phyloP scores from a whole-genome alignment of 2,113 vertebrate genomes.

The Trichomycterus rosablanca region DNA sequence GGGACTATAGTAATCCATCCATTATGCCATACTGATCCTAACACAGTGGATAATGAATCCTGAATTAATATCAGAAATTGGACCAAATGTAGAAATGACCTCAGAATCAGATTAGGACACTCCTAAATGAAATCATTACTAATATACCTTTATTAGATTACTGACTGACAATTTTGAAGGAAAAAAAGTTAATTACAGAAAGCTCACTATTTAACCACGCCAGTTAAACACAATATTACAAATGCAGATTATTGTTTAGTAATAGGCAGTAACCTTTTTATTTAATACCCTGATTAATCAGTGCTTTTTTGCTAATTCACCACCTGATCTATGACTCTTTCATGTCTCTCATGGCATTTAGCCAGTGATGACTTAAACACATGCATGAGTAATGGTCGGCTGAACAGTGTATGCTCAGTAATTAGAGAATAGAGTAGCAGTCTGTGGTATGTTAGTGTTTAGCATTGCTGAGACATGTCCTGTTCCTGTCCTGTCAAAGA shows the following conservation, averaged over 20 bases:
- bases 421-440: slow-evolving; percentile 18
- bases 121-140: too few species aligned
- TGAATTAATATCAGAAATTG: too few species aligned
- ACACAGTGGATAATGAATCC: too few species aligned
- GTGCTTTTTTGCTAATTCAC: not conserved
- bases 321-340: not conserved
- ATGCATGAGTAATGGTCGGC: slow-evolving; percentile 2
- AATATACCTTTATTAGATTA: too few species aligned
- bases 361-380: not conserved
- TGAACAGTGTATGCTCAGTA: slow-evolving; percentile 10
- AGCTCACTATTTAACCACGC: too few species aligned
- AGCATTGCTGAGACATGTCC: slow-evolving; percentile 9
- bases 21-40: too few species aligned
- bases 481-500: slow-evolving; percentile 16
- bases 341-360: not conserved
- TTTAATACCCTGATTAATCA: not conserved
- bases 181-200: too few species aligned
- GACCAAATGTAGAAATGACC: too few species aligned
- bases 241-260: slow-evolving; percentile 10
- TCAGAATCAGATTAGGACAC: too few species aligned
- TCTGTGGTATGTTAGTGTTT: slow-evolving; percentile 21
- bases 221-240: too few species aligned
- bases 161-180: too few species aligned
- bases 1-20: too few species aligned
- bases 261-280: not conserved